Base-by-base conservation (phyloP, 2,797 vertebrate species). In the Danio albolineatus region DNA sequence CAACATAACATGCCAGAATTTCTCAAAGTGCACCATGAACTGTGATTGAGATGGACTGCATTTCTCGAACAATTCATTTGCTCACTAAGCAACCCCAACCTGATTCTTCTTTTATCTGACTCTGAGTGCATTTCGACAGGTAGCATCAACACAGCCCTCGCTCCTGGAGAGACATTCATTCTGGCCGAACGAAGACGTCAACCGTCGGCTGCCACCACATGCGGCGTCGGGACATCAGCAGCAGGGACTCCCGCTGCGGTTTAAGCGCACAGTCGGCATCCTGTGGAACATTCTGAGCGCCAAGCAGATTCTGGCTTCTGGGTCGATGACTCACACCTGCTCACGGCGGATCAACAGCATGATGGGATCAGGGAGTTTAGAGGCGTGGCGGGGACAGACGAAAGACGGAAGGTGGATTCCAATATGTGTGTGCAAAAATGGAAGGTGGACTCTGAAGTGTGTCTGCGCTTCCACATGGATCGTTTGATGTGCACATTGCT, bases 401-500 rank as follows among this genome's bases (percentile, higher is more conserved):
- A 39, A 43, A 72, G 79, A 62, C 28, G 57, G 77, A 79, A 72
- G 77, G 66, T 59, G 65, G 56, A 61, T 60, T 60, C n/a, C 60
- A 41, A 49, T 61, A 80, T 73, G 85, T 70, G 59, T 84, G 86
- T 3, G 28, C 74, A 53, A 59, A 78, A 78, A 70, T 51, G 56
- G 76, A 78, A 70, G 76, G 65, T 48, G 65, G 56, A 61, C 60
- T 60, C n/a, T 60, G 41, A 49, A 64, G 81, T 73, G 85, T 70
- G 56, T n/a, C n/a, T 72, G 79, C 67, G 86, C 84, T 77, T 86
- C 88, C 89, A 88, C 89, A 83, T 80, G 88, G 89, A 89, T 84
- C 70, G 82, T 92, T 90, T 92, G 88, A 92, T 91, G 89, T 90
- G 87, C 10, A 72, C 85, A 70, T 86, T 85, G 86, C 85, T 86